Percentiles rank a stretch among this genome's conserved stretches.
phyloP scores from a whole-genome alignment of 2,797 vertebrate species.

The Microcaecilia unicolor region DNA sequence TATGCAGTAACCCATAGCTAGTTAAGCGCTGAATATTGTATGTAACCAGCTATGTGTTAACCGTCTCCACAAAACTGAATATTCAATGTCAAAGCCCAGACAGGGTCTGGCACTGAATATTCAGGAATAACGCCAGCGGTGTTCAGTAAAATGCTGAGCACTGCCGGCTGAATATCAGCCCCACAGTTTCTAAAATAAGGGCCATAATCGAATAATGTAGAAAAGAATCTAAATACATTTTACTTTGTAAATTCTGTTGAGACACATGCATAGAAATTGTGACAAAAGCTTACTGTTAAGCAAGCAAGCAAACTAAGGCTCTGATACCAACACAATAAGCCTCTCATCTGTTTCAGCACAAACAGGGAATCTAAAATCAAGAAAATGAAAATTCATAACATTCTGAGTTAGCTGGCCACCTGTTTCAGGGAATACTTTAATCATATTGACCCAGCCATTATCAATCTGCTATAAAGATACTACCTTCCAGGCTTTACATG shows the following conservation, averaged over 20 bases:
- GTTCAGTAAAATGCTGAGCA: too few relatives aligned
- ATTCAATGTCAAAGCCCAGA: too few relatives aligned
- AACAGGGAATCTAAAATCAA: constrained; percentile 49
- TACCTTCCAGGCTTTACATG: constrained; percentile 9
- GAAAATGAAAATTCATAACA: constrained; percentile 25
- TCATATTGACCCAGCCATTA: constrained; percentile 53
- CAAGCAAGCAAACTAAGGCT: constrained; percentile 6
- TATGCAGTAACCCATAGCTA: too few relatives aligned
- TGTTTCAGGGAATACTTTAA: constrained; percentile 34
- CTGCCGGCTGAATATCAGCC: too few relatives aligned
- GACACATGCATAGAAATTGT: constrained; percentile 7
- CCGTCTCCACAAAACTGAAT: too few relatives aligned
- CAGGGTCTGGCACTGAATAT: too few relatives aligned
- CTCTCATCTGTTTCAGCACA: constrained; percentile 45
- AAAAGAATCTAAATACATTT: not conserved
- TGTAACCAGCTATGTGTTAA: too few relatives aligned
- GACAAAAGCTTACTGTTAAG: constrained; percentile 22
- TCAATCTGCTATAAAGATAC: constrained; percentile 33
- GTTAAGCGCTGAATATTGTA: too few relatives aligned
- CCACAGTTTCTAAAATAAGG: too few relatives aligned
- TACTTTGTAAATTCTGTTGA: constrained; percentile 23
- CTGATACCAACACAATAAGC: constrained; percentile 23
- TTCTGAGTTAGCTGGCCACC: constrained; percentile 20
- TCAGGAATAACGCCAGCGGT: too few relatives aligned
- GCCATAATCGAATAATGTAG: not conserved